Evolutionary conservation across 2,113 vertebrate species (phyloP).

Genomic region (Mungos mungo): DNA sequence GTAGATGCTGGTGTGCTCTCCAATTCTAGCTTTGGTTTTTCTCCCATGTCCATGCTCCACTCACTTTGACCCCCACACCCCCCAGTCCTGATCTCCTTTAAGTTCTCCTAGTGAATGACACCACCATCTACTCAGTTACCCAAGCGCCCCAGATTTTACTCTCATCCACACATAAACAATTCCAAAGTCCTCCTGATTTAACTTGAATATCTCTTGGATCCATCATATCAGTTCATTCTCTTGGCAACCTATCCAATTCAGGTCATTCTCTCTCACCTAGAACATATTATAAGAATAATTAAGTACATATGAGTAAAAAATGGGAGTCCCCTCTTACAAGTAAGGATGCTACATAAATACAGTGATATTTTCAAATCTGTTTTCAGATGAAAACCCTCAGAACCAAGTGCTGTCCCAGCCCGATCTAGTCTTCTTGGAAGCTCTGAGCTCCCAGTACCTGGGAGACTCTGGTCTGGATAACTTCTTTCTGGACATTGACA

Average conservation of each 20-base stretch:
- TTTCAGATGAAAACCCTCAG: background rate
- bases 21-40: background rate
- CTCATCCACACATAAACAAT: background rate
- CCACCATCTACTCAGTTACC: background rate
- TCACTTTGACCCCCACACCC: background rate
- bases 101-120: background rate
- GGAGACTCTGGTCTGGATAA: conserved; percentile 85
- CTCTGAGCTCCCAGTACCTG: conserved; percentile 82
- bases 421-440: conserved; percentile 79
- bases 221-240: background rate
- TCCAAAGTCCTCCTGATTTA: background rate
- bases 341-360: background rate
- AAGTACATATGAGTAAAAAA: background rate
- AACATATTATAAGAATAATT: background rate
- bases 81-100: background rate
- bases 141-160: background rate
- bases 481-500: conserved; percentile 89
- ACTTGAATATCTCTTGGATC: background rate
- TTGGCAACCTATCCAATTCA: background rate
- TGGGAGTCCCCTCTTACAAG: background rate
- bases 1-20: background rate
- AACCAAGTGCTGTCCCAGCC: conserved; percentile 55
- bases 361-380: background rate
- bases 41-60: background rate
- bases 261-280: background rate